Evolutionary conservation across 2,797 vertebrate genomes (phyloP).

Genomic region (Betta splendens): DNA sequence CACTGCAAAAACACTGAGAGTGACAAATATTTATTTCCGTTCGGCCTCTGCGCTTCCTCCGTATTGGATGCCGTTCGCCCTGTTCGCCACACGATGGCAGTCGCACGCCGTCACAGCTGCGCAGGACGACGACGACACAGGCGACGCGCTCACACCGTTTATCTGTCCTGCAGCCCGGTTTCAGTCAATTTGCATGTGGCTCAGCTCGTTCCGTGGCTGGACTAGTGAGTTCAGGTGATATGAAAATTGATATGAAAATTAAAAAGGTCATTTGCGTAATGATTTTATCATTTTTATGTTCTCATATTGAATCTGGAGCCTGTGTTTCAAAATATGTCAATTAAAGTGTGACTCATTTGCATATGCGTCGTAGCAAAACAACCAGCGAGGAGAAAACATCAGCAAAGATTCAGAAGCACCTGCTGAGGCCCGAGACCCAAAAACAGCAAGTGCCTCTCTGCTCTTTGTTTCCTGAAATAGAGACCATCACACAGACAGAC

Average conservation of each 20-base stretch:
- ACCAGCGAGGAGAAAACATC: constrained; percentile 30
- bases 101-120: constrained; percentile 9
- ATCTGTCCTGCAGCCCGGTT: constrained; percentile 2
- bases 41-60: neutral
- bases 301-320: neutral
- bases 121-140: neutral
- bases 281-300: neutral
- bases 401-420: constrained; percentile 27
- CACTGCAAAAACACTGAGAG: no score
- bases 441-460: constrained; percentile 7
- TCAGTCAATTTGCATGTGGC: constrained; percentile 6
- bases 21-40: no score
- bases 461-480: neutral
- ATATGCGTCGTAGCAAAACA: constrained; percentile 24
- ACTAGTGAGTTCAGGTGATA: no score
- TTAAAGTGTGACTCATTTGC: neutral
- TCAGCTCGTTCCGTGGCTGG: no score
- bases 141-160: neutral
- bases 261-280: neutral
- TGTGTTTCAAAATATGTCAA: no score
- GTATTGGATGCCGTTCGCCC: neutral
- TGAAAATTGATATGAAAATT: no score
- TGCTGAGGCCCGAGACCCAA: constrained; percentile 16
- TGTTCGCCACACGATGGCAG: constrained; percentile 67
- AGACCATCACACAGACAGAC: constrained; percentile 1